Conservation (phyloP, 2,797 vertebrate species). For the Pygocentrus nattereri region DNA sequence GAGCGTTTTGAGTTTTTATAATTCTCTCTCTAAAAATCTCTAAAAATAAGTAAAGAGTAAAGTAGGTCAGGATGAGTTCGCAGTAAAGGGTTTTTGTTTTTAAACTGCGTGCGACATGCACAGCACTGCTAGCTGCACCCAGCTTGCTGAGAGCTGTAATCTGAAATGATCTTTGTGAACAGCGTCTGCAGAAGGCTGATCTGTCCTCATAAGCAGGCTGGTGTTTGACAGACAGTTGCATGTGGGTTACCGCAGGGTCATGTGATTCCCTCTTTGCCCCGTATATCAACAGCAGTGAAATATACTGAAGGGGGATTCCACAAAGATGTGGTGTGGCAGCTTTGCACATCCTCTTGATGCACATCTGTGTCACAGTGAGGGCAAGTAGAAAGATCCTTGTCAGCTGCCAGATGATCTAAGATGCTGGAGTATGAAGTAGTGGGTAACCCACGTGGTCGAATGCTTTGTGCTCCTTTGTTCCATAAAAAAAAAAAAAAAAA, state of each 20-base stretch:
- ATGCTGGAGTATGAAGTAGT: neutral
- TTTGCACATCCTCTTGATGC: neutral
- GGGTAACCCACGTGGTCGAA: neutral
- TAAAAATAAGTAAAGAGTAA: too few relatives aligned
- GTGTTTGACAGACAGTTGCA: slow-evolving; percentile 5
- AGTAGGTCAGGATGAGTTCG: too few relatives aligned
- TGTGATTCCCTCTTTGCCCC: neutral
- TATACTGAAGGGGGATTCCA: slow-evolving; percentile 9
- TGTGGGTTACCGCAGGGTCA: neutral
- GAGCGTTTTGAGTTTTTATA: too few relatives aligned
- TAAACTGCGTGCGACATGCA: too few relatives aligned
- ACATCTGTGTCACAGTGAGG: neutral
- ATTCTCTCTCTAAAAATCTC: too few relatives aligned
- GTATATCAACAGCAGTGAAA: neutral
- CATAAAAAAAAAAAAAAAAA: too few relatives aligned
- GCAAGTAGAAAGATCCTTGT: neutral
- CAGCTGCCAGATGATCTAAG: neutral
- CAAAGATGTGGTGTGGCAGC: neutral
- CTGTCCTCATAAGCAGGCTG: neutral
- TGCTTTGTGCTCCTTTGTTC: neutral
- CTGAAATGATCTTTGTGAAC: neutral
- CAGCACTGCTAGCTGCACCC: neutral
- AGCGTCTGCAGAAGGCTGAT: neutral
- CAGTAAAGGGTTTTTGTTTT: too few relatives aligned
- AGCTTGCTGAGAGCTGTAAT: neutral